phyloP scores from a whole-genome alignment of 2,797 vertebrate species.

The Hylomyscus alleni region DNA sequence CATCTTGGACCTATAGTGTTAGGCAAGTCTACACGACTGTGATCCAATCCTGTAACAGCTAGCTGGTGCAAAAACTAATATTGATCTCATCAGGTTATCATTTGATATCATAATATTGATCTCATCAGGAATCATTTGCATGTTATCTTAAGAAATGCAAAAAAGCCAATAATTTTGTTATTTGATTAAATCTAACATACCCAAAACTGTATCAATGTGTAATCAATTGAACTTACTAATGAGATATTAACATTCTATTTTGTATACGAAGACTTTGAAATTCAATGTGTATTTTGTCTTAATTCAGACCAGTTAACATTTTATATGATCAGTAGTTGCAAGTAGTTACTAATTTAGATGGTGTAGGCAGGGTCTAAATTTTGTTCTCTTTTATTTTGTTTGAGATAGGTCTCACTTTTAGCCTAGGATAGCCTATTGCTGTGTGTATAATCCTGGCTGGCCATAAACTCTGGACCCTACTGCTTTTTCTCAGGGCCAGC shows the following conservation, averaged over 20 bases:
- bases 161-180: background rate
- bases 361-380: background rate
- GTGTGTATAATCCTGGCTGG: background rate
- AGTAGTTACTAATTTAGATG: background rate
- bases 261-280: slow-evolving; percentile 19
- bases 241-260: slow-evolving; percentile 34
- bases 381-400: background rate
- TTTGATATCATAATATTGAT: too few relatives aligned
- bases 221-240: slow-evolving; percentile 24
- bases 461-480: background rate
- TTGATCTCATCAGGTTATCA: background rate
- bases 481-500: background rate
- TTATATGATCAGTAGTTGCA: background rate
- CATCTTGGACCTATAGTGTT: background rate
- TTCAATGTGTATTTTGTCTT: slow-evolving; percentile 2
- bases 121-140: background rate
- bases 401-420: background rate
- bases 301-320: background rate
- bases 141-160: background rate
- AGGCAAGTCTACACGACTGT: background rate
- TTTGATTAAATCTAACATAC: slow-evolving; percentile 12
- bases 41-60: background rate
- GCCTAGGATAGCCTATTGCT: background rate
- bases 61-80: background rate
- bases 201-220: background rate